Evolutionary conservation across 2,797 vertebrate species (phyloP).

Genomic region (Alca torda): DNA sequence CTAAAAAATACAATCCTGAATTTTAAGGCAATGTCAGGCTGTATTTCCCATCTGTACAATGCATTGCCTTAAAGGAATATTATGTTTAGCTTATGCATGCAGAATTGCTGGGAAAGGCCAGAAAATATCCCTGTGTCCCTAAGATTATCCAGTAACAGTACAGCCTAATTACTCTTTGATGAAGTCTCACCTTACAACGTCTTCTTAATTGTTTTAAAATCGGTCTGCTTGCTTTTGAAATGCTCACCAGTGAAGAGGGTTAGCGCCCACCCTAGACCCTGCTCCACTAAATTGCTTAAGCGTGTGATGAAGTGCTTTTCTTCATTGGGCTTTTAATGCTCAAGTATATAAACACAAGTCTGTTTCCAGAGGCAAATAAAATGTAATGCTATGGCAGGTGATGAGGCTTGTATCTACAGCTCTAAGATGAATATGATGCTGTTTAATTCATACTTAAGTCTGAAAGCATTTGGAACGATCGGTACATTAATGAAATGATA

Average conservation of each 20-base stretch:
- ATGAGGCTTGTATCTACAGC: conserved; percentile 28
- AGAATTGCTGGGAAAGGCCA: neutral
- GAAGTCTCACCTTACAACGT: neutral
- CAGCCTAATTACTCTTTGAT: neutral
- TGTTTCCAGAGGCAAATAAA: conserved; percentile 20
- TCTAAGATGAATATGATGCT: conserved; percentile 52
- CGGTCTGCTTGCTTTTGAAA: neutral
- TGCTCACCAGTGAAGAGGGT: neutral
- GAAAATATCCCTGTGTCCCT: neutral
- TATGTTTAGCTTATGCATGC: neutral
- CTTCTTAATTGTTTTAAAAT: conserved; percentile 38
- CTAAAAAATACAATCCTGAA: neutral
- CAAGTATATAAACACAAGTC: neutral
- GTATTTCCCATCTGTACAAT: neutral
- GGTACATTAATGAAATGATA: conserved; percentile 64
- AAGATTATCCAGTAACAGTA: neutral
- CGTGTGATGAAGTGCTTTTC: neutral
- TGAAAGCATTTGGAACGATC: conserved; percentile 58
- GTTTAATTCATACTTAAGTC: conserved; percentile 57
- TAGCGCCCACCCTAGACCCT: neutral
- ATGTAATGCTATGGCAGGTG: neutral
- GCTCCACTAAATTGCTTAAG: neutral
- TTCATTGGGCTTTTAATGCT: neutral
- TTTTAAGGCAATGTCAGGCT: neutral
- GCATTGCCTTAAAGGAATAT: neutral